Evolutionary conservation across 2,797 vertebrate species (phyloP), one percentile per base, ranked within the genome.

Genomic region (Myripristis murdjan): DNA sequence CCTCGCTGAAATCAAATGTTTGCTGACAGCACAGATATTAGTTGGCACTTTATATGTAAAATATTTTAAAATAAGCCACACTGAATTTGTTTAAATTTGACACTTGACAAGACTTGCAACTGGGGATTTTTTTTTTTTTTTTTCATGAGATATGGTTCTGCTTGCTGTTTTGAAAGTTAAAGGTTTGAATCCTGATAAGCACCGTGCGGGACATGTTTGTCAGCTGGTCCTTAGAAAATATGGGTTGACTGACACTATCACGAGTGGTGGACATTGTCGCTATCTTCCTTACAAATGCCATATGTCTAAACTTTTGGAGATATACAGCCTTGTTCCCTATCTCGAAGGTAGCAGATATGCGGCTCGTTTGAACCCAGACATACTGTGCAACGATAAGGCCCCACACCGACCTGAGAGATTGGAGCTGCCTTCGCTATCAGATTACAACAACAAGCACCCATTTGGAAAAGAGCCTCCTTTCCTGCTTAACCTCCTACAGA

Each of bases 271-370:
- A 79, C 81, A 59, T 48, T 28, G 59, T 59, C 60, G 46, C 57
- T 52, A 33, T 14, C 69, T 57, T 49, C 23, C 57, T 55, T 23
- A 52, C 26, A 84, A 89, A 85, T 78, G 63, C 74, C 82, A 77
- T 64, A 60, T 43, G 74, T 37, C 0, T 6, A 55, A 74, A 41
- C 70, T 70, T 72, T 56, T 31, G 20, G 51, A 79, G 77, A 89
- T 81, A 77, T 48, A 59, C 26, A 16, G 66, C 76, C 77, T 73
- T 55, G 70, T 81, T 65, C 58, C 70, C 49, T 91, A 90, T 92
- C 86, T 86, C 68, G 81, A 79, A 84, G 70, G 79, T 24, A 72
- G 78, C 89, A 89, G 88, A 88, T 77, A 74, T 22, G 24, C 51
- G 75, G 69, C 75, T 70, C 14, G 59, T 87, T 81, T 88, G 72